These are phyloP conservation scores for Sylvilagus bachmani DNA, from an alignment of 2,113 vertebrate genomes.

Conservation along the genomic window DNA sequence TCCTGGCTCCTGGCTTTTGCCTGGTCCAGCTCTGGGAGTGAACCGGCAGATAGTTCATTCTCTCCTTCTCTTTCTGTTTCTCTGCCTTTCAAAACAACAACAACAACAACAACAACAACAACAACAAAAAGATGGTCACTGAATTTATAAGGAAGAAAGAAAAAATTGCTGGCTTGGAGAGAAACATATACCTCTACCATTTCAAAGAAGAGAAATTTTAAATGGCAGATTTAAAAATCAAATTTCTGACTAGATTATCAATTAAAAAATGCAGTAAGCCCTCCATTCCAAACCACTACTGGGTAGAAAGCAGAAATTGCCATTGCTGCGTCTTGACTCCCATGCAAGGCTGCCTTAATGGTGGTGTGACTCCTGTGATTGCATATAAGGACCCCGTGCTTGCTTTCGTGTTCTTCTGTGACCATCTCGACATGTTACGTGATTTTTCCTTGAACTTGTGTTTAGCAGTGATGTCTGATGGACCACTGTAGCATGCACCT, in stretches of 20 bases:
- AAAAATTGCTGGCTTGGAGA: background rate
- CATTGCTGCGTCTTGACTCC: background rate
- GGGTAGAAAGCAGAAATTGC: background rate
- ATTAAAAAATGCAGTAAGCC: constrained; percentile 28
- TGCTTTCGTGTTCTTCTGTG: background rate
- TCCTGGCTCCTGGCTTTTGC: no score
- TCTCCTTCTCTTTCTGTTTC: no score
- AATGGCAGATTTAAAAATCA: constrained; percentile 34
- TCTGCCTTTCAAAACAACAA: no score
- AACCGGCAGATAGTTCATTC: no score
- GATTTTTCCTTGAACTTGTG: background rate
- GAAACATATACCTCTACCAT: background rate
- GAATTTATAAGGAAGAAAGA: constrained; percentile 15
- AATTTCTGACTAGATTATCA: constrained; percentile 27
- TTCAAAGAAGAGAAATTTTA: background rate
- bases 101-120: no score
- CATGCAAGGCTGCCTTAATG: background rate
- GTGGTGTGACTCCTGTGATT: background rate
- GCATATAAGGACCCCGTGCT: background rate
- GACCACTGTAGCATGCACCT: no score
- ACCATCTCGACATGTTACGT: background rate
- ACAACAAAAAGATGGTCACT: background rate
- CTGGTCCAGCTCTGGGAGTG: no score
- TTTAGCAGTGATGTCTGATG: background rate
- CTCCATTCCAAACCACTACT: background rate